A percentile compares a stretch with the other conserved stretches of the same genome.
These are phyloP conservation scores for Pammene fasciana DNA, from an alignment of 2,888 invertebrate genomes.

Conservation along the genomic window DNA sequence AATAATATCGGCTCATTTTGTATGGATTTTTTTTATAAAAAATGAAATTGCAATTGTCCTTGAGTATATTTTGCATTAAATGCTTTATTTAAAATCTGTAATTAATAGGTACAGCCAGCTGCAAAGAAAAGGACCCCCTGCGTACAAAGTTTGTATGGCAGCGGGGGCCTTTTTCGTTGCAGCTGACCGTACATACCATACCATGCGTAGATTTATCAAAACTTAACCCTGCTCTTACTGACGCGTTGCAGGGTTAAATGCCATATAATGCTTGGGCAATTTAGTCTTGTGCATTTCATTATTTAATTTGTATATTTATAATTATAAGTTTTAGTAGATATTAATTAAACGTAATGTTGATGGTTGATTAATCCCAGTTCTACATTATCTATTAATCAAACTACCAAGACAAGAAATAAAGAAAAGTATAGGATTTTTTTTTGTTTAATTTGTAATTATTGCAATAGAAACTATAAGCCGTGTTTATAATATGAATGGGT, in stretches of 20 bases:
- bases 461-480: neutral
- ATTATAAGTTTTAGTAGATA: neutral
- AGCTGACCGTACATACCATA: too few relatives aligned
- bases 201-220: neutral
- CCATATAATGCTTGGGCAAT: slow-evolving; percentile 30
- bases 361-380: neutral
- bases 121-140: too few relatives aligned
- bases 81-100: neutral
- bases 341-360: slow-evolving; percentile 4
- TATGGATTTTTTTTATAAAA: too few relatives aligned
- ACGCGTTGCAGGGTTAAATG: neutral
- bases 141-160: too few relatives aligned
- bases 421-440: too few relatives aligned
- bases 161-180: too few relatives aligned
- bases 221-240: neutral
- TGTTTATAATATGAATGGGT: too few relatives aligned
- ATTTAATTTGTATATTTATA: slow-evolving; percentile 2
- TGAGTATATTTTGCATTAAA: too few relatives aligned
- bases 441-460: too few relatives aligned
- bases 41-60: too few relatives aligned
- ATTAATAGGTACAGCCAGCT: neutral
- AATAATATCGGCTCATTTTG: too few relatives aligned
- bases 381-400: neutral
- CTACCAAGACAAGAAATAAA: neutral
- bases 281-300: slow-evolving; percentile 33